A percentile compares a stretch with the other conserved stretches of the same genome.
Evolutionary conservation across 2,888 invertebrate species (phyloP).

Genomic region (Agrotis segetum): DNA sequence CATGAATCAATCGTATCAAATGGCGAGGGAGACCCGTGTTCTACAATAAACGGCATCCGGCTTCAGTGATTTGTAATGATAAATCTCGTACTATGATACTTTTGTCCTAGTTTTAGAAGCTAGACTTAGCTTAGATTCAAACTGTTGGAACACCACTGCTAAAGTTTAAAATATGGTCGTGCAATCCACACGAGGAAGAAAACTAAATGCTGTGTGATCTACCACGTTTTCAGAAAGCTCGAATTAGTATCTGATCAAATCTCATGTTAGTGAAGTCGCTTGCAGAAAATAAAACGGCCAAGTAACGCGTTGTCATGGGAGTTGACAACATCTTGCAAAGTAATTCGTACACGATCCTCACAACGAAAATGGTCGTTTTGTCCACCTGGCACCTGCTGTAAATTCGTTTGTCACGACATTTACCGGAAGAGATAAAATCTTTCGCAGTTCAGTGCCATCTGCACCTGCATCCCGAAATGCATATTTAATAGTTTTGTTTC

Average conservation of each 20-base stretch:
- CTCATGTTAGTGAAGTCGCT: neutral
- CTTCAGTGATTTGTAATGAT: conserved; percentile 39
- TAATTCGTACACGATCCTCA: conserved; percentile 24
- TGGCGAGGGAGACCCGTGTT: conserved; percentile 34
- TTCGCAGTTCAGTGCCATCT: conserved; percentile 34
- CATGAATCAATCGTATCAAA: conserved; percentile 49
- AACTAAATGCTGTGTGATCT: too few species aligned
- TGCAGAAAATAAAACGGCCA: conserved; percentile 21
- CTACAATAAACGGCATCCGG: conserved; percentile 50
- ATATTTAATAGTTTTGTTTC: conserved; percentile 25
- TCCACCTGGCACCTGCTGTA: conserved; percentile 48
- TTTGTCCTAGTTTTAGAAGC: conserved; percentile 39
- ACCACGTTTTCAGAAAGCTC: neutral
- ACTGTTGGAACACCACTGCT: neutral
- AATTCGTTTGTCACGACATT: conserved; percentile 54
- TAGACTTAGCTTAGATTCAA: neutral
- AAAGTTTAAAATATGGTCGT: too few species aligned
- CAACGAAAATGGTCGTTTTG: conserved; percentile 27
- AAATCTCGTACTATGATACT: conserved; percentile 29
- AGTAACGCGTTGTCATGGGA: conserved; percentile 9
- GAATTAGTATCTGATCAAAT: conserved; percentile 4
- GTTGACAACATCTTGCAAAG: conserved; percentile 39
- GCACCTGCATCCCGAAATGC: conserved; percentile 26
- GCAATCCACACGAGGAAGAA: too few species aligned
- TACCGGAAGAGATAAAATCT: conserved; percentile 51